Evolutionary conservation across 1,140 invertebrate species (phyloP), one percentile per base, ranked within the genome.

Genomic region (Nixonia krombeini): DNA sequence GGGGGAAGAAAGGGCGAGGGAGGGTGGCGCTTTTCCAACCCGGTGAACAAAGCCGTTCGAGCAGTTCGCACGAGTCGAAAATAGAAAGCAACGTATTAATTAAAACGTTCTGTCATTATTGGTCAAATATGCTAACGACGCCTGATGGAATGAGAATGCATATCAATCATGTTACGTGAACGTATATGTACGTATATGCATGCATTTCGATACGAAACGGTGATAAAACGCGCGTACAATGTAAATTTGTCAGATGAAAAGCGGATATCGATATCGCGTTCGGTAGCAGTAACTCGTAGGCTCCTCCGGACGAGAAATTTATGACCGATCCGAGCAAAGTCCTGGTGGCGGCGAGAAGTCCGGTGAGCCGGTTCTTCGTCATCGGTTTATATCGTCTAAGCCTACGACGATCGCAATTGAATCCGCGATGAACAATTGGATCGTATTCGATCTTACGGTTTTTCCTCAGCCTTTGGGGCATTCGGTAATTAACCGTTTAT

Each of bases 141-240:
- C 38, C 29, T 44, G 37, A 29, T 23, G 10, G 28, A 23, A 33
- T 49, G 33, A 59, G 47, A 52, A 69, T 58, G 55, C 56, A 65
- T 70, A 80, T 81, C 79, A 80, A 79, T 81, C 79, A 81, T 78
- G 70, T 59, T 29, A 58, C 41, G 67, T 21, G 18, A 38, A 42
- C 13, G 47, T 44, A 38, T n/a, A n/a, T 50, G 16, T 33, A 26
- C 18, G 63, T 28, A 33, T 38, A 33, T 46, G 13, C 18, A 35
- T 21, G 63, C 17, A 25, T 12, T 23, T 57, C 15, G 58, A 68
- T 68, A 37, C 52, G 49, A 35, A 58, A 40, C 42, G 33, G 10
- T 28, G 66, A 69, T 69, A 69, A 69, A 58, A n/a, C n/a, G 57
- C 55, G 58, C 64, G 46, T 28, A 40, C 10, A 57, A 68, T 62